Base-by-base conservation (phyloP, 2,888 invertebrate genomes). In the Syritta pipiens region DNA sequence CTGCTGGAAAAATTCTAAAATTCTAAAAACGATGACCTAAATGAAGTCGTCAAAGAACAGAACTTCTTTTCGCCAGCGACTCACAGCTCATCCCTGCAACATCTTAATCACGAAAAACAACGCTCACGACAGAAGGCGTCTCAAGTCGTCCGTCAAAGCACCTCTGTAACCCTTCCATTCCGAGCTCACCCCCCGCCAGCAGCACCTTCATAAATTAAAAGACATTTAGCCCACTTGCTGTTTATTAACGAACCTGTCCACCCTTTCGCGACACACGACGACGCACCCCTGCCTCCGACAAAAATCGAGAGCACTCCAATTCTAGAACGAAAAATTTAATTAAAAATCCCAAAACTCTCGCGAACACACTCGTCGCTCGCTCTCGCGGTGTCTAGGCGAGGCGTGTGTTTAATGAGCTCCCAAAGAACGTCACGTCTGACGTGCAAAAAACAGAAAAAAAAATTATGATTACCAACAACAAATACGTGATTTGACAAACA, bases 381-480 rank as follows among this genome's bases (percentile, higher is more conserved):
- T 55, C n/a, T 32, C 4, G 22, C 17, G 4, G 35, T 14, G 63
- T 53, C 48, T 68, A 44, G 55, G 67, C 59, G 55, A 42, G 62
- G 79, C 60, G 79, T 79, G 79, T 60, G 79, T 79, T 79, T 74
- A 72, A 79, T 74, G 67, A 79, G 67, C 55, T 51, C 49, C 71
- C 32, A 26, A 48, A 71, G 26, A 65, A 28, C 51, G 68, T 74
- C 74, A 79, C 79, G 79, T 74, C 59, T 65, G 12, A n/a, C 24
- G 57, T 49, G 46, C 53, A 67, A 59, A 57, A 62, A 17, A 35
- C 30, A 46, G 22, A 32, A 62, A 49, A 35, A 35, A 55, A 42
- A 62, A 55, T 32, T 51, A 42, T 30, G 59, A 67, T 57, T 60
- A 68, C 74, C 74, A 68, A 68, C 62, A 79, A 72, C 72, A 79